phyloP scores from a whole-genome alignment of 2,797 vertebrate genomes.

The Serranus cabrilla region DNA sequence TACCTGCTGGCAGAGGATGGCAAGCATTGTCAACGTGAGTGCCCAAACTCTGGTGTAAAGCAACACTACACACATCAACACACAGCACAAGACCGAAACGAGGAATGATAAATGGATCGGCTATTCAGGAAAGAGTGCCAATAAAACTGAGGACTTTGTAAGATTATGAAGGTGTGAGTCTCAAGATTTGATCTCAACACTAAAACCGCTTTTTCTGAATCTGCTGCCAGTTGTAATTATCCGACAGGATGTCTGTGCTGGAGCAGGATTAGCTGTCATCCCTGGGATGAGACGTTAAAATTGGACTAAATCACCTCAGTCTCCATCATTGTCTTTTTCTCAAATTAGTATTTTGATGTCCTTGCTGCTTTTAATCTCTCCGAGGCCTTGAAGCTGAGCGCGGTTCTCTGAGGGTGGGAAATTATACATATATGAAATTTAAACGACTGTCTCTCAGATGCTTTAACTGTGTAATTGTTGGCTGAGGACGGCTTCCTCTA shows the following conservation, averaged over 20 bases:
- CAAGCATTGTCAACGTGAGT: slow-evolving; percentile 91
- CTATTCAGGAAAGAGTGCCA: slow-evolving; percentile 9
- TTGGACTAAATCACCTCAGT: slow-evolving; percentile 34
- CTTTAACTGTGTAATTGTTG: slow-evolving; percentile 74
- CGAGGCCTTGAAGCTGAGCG: slow-evolving; percentile 1
- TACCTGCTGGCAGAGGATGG: slow-evolving; percentile 89
- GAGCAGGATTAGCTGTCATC: slow-evolving; percentile 44
- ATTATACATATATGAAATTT: slow-evolving; percentile 61
- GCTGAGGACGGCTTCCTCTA: slow-evolving; percentile 62
- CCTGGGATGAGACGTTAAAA: slow-evolving; percentile 27
- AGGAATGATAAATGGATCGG: slow-evolving; percentile 9
- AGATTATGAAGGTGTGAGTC: slow-evolving; percentile 46
- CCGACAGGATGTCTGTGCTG: slow-evolving; percentile 53
- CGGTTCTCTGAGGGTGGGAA: slow-evolving; percentile 28
- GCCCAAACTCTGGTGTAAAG: slow-evolving; percentile 16
- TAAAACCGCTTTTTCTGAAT: slow-evolving; percentile 44
- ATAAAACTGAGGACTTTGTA: slow-evolving; percentile 12
- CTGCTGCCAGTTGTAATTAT: slow-evolving; percentile 57
- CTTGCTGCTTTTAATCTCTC: slow-evolving; percentile 41
- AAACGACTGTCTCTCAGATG: slow-evolving; percentile 55
- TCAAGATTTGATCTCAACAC: slow-evolving; percentile 36
- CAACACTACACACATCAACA: slow-evolving; percentile 25
- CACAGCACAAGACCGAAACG: not conserved
- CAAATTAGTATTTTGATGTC: slow-evolving; percentile 51
- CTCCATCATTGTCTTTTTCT: slow-evolving; percentile 22